Conservation (phyloP, 2,113 vertebrate species). For the Equus quagga region DNA sequence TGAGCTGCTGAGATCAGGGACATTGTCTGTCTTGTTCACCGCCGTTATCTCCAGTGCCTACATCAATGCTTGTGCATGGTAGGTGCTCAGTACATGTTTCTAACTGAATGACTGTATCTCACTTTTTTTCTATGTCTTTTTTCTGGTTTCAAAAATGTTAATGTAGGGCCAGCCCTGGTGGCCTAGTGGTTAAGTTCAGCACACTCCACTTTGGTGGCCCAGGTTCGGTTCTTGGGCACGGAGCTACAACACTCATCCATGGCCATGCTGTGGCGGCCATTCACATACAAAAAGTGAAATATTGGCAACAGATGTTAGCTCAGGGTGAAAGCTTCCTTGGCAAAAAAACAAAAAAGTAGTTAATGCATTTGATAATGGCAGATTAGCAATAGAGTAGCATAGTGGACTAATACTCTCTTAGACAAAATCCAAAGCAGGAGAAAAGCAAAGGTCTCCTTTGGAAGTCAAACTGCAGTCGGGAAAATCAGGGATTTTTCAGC, state of each 20-base stretch:
- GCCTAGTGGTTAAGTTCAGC: no score
- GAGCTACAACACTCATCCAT: no score
- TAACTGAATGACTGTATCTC: not conserved
- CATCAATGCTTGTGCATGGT: not conserved
- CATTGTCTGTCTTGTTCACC: not conserved
- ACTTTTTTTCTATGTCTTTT: not conserved
- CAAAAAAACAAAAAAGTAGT: not conserved
- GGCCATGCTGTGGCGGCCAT: no score
- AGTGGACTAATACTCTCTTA: not conserved
- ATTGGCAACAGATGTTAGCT: no score
- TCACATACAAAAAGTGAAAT: no score
- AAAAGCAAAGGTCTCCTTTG: not conserved
- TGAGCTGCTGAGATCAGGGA: not conserved
- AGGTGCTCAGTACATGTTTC: not conserved
- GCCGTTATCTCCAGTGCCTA: not conserved
- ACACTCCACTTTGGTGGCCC: no score
- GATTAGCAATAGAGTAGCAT: not conserved
- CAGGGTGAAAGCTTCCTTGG: no score
- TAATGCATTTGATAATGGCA: not conserved
- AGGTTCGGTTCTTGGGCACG: no score
- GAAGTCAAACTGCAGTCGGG: not conserved
- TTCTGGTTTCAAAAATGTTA: slow-evolving; percentile 3
- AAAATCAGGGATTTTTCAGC: not conserved
- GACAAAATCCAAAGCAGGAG: not conserved
- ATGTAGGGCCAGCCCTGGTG: not conserved